phyloP scores from a whole-genome alignment of 2,888 invertebrate genomes.

The Cephus pulcher region DNA sequence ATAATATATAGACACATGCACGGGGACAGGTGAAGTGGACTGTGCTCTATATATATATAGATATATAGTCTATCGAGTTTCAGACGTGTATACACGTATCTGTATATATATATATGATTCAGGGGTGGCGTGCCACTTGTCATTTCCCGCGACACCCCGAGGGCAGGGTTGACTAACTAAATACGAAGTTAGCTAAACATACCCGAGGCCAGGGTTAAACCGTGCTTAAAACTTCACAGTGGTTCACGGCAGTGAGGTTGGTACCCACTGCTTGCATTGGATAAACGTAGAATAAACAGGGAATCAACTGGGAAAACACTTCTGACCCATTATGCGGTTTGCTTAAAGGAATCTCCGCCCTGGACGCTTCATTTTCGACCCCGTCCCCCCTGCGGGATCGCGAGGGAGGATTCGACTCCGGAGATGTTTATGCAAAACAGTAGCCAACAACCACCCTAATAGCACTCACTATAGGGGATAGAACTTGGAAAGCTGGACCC shows the following conservation, averaged over 20 bases:
- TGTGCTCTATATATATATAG: not conserved
- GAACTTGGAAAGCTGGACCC: slow-evolving; percentile 12
- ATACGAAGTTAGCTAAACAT: slow-evolving; percentile 62
- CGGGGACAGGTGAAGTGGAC: not conserved
- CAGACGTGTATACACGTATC: not conserved
- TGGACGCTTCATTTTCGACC: slow-evolving; percentile 25
- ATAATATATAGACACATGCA: not conserved
- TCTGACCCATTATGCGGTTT: slow-evolving; percentile 41
- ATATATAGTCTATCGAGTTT: not conserved
- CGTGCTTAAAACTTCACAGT: slow-evolving; percentile 52
- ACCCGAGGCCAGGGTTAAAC: slow-evolving; percentile 63
- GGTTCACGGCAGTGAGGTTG: slow-evolving; percentile 16
- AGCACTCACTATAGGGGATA: slow-evolving; percentile 9
- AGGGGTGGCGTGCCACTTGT: slow-evolving; percentile 56
- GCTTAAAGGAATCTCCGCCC: slow-evolving; percentile 53
- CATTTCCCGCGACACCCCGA: slow-evolving; percentile 63
- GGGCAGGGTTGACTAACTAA: slow-evolving; percentile 65
- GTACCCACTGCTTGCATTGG: not conserved
- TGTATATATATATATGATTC: not conserved
- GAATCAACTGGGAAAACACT: slow-evolving; percentile 64
- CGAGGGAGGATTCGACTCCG: slow-evolving; percentile 27
- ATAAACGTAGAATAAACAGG: slow-evolving; percentile 43
- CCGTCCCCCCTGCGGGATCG: slow-evolving; percentile 13
- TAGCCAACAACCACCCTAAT: slow-evolving; percentile 31
- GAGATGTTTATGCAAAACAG: slow-evolving; percentile 63